These are phyloP conservation scores for Cephus sareptanus DNA, from an alignment of 2,888 invertebrate species.

Conservation along the genomic window DNA sequence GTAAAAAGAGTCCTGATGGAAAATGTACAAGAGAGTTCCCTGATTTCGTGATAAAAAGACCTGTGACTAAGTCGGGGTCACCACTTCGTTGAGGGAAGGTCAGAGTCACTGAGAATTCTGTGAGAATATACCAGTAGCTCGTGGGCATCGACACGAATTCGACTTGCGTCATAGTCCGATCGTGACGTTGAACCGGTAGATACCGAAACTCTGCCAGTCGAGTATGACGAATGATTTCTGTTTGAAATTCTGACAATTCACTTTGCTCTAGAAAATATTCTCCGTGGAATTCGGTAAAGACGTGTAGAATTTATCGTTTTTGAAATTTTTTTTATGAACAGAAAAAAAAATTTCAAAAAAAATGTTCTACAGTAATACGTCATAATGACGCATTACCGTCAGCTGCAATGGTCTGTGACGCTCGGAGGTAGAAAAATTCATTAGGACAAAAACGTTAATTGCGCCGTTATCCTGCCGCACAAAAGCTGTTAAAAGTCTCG, in stretches of 20 bases:
- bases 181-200: neutral
- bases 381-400: constrained; percentile 39
- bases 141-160: neutral
- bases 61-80: constrained; percentile 9
- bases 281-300: neutral
- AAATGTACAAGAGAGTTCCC: neutral
- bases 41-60: constrained; percentile 2
- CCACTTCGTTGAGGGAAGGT: neutral
- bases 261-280: neutral
- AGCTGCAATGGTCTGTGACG: constrained; percentile 1
- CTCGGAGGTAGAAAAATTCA: neutral
- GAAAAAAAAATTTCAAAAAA: constrained; percentile 40
- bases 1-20: constrained; percentile 1
- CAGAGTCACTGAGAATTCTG: neutral
- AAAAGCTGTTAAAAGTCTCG: neutral
- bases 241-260: neutral
- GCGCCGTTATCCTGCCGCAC: neutral
- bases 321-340: too few species aligned
- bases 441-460: neutral
- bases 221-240: neutral
- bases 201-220: neutral
- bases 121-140: constrained; percentile 1
- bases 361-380: constrained; percentile 36
- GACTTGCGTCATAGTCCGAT: neutral
- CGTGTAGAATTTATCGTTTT: neutral